phyloP scores from a whole-genome alignment of 2,113 vertebrate genomes.

The Piliocolobus tephrosceles region DNA sequence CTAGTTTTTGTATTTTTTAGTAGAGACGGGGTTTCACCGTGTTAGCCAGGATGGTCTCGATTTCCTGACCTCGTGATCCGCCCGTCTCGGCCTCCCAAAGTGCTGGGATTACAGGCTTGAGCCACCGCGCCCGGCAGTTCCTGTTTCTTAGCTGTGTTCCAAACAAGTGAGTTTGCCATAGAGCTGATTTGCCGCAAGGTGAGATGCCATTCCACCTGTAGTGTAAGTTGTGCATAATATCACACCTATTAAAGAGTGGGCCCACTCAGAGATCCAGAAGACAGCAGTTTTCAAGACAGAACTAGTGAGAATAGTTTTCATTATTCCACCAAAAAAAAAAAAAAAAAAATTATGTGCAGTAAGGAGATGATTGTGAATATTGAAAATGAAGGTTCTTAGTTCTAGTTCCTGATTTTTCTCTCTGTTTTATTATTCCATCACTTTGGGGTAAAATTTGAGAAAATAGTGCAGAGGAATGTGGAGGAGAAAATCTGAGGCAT shows the following conservation, averaged over 20 bases:
- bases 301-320: not conserved
- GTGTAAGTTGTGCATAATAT: not conserved
- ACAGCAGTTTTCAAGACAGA: not conserved
- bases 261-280: not conserved
- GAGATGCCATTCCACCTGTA: slow-evolving; percentile 29
- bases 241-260: not conserved
- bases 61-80: too few species aligned
- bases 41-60: too few species aligned
- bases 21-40: too few species aligned
- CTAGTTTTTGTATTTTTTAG: too few species aligned
- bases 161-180: slow-evolving; percentile 30
- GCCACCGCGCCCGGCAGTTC: not conserved
- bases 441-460: not conserved
- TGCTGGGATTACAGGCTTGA: too few species aligned
- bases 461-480: not conserved
- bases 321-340: not conserved
- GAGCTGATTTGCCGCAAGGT: slow-evolving; percentile 1
- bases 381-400: slow-evolving; percentile 1
- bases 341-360: not conserved
- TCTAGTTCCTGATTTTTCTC: not conserved
- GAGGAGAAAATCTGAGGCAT: not conserved
- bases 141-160: slow-evolving; percentile 45
- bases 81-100: too few species aligned
- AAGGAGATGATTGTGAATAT: not conserved
- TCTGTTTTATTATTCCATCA: not conserved